These are phyloP conservation scores for Temnothorax nylanderi DNA, from an alignment of 1,140 invertebrate species.

Conservation along the genomic window DNA sequence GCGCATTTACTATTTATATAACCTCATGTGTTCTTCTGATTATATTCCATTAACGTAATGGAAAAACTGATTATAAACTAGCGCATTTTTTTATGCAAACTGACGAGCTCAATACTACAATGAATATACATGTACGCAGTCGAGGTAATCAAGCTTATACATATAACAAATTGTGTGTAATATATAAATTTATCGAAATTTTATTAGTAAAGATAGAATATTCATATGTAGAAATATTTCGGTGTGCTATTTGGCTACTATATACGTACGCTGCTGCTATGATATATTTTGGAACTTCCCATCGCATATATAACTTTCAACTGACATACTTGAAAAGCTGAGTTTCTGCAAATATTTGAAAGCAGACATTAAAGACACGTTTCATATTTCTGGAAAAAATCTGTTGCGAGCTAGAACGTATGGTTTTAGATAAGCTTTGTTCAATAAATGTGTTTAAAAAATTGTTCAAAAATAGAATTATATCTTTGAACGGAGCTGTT, in stretches of 20 bases:
- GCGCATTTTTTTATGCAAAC: not conserved
- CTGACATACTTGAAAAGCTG: slow-evolving; percentile 13
- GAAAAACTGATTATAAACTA: slow-evolving; percentile 5
- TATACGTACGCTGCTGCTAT: not conserved
- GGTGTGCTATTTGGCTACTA: not conserved
- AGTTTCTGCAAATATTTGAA: slow-evolving; percentile 11
- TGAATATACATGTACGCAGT: not conserved
- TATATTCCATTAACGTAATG: slow-evolving; percentile 13
- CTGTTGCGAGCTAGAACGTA: not conserved
- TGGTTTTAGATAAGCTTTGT: not conserved
- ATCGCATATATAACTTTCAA: not conserved
- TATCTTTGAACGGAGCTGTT: not conserved
- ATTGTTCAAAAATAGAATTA: not conserved
- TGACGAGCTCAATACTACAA: not conserved
- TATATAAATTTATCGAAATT: not conserved
- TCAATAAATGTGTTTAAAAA: not conserved
- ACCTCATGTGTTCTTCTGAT: not conserved
- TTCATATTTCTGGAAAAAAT: slow-evolving; percentile 1
- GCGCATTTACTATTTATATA: not conserved
- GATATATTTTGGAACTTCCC: not conserved
- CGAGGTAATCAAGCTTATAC: not conserved
- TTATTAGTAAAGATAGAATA: not conserved
- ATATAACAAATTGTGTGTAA: not conserved
- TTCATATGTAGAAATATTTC: slow-evolving; percentile 9
- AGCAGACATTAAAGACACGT: not conserved